Base-by-base conservation (phyloP, 2,797 vertebrate genomes). In the Peromyscus aztecus region DNA sequence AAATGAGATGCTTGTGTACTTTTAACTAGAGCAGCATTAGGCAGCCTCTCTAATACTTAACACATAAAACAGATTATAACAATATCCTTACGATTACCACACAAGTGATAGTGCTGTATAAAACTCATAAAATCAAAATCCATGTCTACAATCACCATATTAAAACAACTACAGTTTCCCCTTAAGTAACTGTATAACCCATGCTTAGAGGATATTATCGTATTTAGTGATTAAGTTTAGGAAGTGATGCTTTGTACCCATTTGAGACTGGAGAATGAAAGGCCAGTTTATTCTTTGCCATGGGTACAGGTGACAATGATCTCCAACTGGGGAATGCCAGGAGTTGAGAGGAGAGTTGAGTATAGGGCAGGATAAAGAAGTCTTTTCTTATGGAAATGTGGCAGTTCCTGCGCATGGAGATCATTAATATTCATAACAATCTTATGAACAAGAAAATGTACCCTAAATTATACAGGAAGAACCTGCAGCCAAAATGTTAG, bases 11-110 rank as follows among this genome's bases (percentile, higher is more conserved):
- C 88, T 97, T 92, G 6, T 90, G 96, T 97, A 97, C 86, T 90
- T 97, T 98, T 98, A 98, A 98, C 97, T 97, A 40, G 31, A 96
- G 89, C 37, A 78, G 93, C 89, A 43, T 95, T 89, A 95, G 81
- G 87, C 97, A 98, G 92, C 92, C 85, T 97, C 87, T 92, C 6
- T 97, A 98, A 98, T 97, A 97, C 98, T 98, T 98, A 98, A 97
- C 88, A 91, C 89, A 97, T 97, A 98, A 98, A 98, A 97, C 97
- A 98, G 98, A 98, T 98, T 98, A 98, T 97, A 98, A 98, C 97
- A 98, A 98, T 98, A 98, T 98, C 93, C 97, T 95, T 97, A 98
- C 98, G 98, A 98, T 98, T 98, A 98, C 94, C 97, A 96, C 96
- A 93, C 98, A 98, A 98, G 98, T 98, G 98, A 98, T 98, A 98